phyloP scores from a whole-genome alignment of 53 echinoderm and acorn worm genomes.

The Henricia sp. region DNA sequence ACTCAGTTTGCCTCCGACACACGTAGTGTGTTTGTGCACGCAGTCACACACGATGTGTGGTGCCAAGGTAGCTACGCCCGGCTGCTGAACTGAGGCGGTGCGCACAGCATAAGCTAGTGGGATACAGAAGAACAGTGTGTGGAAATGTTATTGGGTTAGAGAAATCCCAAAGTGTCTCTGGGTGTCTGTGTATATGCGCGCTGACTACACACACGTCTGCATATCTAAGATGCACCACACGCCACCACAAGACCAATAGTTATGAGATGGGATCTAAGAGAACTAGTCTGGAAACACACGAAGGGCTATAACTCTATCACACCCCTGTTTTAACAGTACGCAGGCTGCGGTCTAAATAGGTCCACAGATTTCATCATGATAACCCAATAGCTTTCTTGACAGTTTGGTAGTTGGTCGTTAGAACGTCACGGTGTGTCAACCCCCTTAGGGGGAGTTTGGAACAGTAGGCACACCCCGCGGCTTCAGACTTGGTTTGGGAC shows the following conservation, averaged over 20 bases:
- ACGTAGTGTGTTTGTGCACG: too few relatives aligned
- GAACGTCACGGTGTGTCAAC: conserved; percentile 52
- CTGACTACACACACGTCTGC: neutral
- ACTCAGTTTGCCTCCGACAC: neutral
- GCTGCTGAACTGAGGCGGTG: conserved; percentile 36
- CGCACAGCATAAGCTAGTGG: neutral
- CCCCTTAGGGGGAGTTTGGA: conserved; percentile 33
- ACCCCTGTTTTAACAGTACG: conserved; percentile 22
- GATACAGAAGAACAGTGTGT: conserved; percentile 14
- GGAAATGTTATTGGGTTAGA: conserved; percentile 52
- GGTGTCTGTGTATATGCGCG: conserved; percentile 14
- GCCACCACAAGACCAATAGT: neutral
- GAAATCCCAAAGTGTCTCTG: conserved; percentile 37
- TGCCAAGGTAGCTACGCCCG: conserved; percentile 31
- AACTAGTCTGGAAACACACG: too few relatives aligned
- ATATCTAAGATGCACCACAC: conserved; percentile 15
- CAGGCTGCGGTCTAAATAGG: conserved; percentile 18
- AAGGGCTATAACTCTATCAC: neutral
- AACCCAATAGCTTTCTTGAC: conserved; percentile 54
- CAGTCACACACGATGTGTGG: conserved; percentile 30
- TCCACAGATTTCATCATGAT: conserved; percentile 38
- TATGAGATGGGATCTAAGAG: too few relatives aligned
- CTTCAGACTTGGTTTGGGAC: neutral
- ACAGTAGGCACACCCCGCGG: conserved; percentile 28
- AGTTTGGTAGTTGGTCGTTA: conserved; percentile 60